phyloP scores from a whole-genome alignment of 2,113 vertebrate species.

The Macquaria australasica region DNA sequence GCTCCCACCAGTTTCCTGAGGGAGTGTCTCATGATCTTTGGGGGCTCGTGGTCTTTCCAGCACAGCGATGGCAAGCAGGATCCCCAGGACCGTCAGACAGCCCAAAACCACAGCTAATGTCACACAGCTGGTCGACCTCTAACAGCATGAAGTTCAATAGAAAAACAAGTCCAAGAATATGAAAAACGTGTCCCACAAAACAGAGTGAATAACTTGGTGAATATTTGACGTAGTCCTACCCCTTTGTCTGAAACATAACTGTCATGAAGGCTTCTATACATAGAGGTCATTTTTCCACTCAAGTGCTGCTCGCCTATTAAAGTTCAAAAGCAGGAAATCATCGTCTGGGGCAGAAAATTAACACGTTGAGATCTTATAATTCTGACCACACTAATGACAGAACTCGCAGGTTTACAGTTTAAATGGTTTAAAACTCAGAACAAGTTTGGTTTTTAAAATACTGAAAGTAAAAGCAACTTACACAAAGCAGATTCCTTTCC shows the following conservation, averaged over 20 bases:
- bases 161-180: background rate
- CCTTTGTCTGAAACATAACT: slow-evolving; percentile 59
- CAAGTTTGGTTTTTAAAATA: slow-evolving; percentile 8
- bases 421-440: background rate
- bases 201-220: background rate
- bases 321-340: slow-evolving; percentile 17
- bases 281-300: slow-evolving; percentile 56
- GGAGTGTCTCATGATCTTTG: slow-evolving; percentile 16
- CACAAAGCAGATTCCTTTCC: slow-evolving; percentile 8
- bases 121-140: slow-evolving; percentile 64
- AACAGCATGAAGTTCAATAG: background rate
- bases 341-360: background rate
- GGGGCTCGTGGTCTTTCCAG: slow-evolving; percentile 61
- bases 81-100: slow-evolving; percentile 72
- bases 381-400: background rate
- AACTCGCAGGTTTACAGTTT: background rate
- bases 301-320: background rate
- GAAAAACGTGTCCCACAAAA: background rate
- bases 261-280: slow-evolving; percentile 72
- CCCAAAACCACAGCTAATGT: slow-evolving; percentile 56
- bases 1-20: background rate
- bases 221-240: slow-evolving; percentile 58
- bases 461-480: slow-evolving; percentile 44
- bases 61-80: slow-evolving; percentile 75
- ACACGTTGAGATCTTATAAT: background rate